These are phyloP conservation scores for Gymnothorax javanicus DNA, from an alignment of 2,797 vertebrate species.

Conservation along the genomic window DNA sequence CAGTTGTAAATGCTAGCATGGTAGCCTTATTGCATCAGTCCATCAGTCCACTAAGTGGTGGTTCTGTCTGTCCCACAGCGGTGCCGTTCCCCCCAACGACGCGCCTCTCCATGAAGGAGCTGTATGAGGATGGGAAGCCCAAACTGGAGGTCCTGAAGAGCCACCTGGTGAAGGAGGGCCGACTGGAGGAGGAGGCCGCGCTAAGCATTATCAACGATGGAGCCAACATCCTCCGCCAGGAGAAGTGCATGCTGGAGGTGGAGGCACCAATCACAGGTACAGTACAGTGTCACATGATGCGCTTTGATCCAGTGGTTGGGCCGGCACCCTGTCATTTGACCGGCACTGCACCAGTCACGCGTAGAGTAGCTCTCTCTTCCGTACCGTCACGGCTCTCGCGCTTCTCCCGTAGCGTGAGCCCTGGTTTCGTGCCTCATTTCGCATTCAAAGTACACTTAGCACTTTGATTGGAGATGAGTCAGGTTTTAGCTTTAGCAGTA, in stretches of 20 bases:
- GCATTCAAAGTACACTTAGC: no score
- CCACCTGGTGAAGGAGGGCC: slow-evolving; percentile 93
- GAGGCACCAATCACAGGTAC: slow-evolving; percentile 94
- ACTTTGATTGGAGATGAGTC: no score
- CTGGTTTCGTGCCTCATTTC: no score
- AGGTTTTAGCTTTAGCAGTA: no score
- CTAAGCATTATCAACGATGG: slow-evolving; percentile 95
- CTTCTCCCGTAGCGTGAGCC: not conserved
- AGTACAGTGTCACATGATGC: not conserved
- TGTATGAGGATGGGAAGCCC: slow-evolving; percentile 90
- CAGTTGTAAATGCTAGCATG: no score
- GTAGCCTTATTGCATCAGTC: no score
- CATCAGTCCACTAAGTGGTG: not conserved
- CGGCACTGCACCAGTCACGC: not conserved
- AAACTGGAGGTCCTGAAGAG: slow-evolving; percentile 88
- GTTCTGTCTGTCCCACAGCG: slow-evolving; percentile 63
- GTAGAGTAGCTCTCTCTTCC: not conserved
- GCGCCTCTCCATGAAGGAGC: slow-evolving; percentile 86
- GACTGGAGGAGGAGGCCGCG: slow-evolving; percentile 90
- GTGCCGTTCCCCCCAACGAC: slow-evolving; percentile 94
- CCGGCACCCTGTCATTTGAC: not conserved
- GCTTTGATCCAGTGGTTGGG: not conserved
- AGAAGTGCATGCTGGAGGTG: slow-evolving; percentile 97
- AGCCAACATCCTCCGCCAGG: slow-evolving; percentile 85
- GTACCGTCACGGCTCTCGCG: not conserved